Conservation (phyloP, 2,888 invertebrate species). For the Mythimna albipuncta region DNA sequence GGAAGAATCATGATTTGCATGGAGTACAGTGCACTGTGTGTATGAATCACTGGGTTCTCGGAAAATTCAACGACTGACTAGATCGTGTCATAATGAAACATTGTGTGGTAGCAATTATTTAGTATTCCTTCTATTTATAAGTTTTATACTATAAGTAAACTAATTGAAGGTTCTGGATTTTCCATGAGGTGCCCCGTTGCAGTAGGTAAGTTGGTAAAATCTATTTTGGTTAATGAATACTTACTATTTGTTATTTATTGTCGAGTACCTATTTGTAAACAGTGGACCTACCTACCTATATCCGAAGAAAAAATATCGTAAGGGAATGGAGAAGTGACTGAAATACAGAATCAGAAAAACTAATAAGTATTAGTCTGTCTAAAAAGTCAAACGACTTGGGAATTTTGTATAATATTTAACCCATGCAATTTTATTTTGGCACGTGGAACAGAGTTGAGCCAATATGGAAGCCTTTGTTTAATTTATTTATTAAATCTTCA, state of each 20-base stretch:
- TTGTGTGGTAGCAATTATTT: slow-evolving; percentile 11
- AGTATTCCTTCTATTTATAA: neutral
- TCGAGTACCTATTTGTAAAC: neutral
- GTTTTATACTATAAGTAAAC: neutral
- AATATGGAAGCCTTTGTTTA: neutral
- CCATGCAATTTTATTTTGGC: neutral
- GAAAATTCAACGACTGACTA: slow-evolving; percentile 36
- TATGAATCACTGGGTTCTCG: slow-evolving; percentile 48
- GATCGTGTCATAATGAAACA: slow-evolving; percentile 37
- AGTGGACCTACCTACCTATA: too few species aligned
- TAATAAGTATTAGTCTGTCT: neutral
- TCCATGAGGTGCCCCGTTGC: neutral
- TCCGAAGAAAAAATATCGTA: neutral
- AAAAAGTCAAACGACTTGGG: too few species aligned
- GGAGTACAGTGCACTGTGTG: slow-evolving; percentile 18
- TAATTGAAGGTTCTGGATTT: neutral
- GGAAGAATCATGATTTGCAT: slow-evolving; percentile 31
- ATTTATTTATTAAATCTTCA: too few species aligned
- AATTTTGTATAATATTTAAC: too few species aligned
- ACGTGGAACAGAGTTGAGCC: neutral
- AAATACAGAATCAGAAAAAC: neutral
- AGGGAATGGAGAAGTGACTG: neutral
- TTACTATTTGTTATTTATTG: neutral
- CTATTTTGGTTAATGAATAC: neutral
- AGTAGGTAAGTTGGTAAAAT: neutral